Evolutionary conservation across 2,888 invertebrate species (phyloP).

Genomic region (Auanema sp.): DNA sequence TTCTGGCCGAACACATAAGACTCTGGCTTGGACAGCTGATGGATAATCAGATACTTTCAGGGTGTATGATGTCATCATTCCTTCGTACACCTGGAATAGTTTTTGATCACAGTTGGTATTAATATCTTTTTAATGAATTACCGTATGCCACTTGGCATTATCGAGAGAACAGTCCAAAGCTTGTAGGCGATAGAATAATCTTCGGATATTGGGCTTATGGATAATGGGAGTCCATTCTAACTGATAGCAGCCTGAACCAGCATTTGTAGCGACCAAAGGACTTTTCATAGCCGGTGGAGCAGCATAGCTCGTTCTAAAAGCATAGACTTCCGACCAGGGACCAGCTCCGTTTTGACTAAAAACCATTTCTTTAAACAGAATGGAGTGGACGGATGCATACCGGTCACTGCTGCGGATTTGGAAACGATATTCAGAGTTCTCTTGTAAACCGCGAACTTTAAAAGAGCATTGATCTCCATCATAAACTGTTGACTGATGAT

Average conservation of each 20-base stretch:
- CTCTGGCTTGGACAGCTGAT: slow-evolving; percentile 27
- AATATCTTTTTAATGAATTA: slow-evolving; percentile 16
- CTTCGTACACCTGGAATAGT: slow-evolving; percentile 67
- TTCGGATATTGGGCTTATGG: slow-evolving; percentile 13
- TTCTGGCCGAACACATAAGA: slow-evolving; percentile 22
- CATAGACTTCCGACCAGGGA: slow-evolving; percentile 75
- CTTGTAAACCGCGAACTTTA: slow-evolving; percentile 65
- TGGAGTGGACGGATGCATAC: slow-evolving; percentile 13
- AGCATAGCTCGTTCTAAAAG: slow-evolving; percentile 77
- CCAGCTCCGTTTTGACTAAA: slow-evolving; percentile 73
- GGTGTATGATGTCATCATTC: slow-evolving; percentile 68
- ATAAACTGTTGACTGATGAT: slow-evolving; percentile 23
- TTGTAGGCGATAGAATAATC: slow-evolving; percentile 36
- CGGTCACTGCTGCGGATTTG: slow-evolving; percentile 75
- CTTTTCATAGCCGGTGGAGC: slow-evolving; percentile 79
- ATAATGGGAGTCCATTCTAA: slow-evolving; percentile 34
- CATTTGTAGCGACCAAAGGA: slow-evolving; percentile 72
- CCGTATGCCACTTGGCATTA: slow-evolving; percentile 40
- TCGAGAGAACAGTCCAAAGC: slow-evolving; percentile 18
- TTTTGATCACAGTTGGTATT: neutral
- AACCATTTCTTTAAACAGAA: neutral
- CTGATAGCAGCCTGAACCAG: slow-evolving; percentile 22
- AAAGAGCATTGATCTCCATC: slow-evolving; percentile 43
- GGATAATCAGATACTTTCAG: slow-evolving; percentile 70
- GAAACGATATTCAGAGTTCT: slow-evolving; percentile 81